phyloP scores from a whole-genome alignment of 2,888 invertebrate species.

The Agriotes lineatus region DNA sequence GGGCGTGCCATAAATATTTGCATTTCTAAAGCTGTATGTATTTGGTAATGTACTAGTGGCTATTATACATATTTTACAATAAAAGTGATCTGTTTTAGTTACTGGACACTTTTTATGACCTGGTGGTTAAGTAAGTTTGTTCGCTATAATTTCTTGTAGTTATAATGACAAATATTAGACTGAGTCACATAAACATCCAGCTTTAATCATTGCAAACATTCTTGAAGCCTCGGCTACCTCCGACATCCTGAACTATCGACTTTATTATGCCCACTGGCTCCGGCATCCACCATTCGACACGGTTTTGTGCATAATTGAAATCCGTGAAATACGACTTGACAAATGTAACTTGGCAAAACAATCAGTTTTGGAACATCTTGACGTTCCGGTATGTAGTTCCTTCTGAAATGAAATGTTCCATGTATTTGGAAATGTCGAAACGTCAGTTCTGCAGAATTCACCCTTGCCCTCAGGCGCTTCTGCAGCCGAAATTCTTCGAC shows the following conservation, averaged over 20 bases:
- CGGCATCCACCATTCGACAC: slow-evolving; percentile 26
- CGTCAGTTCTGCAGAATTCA: slow-evolving; percentile 15
- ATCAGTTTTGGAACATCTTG: slow-evolving; percentile 28
- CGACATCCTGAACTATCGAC: slow-evolving; percentile 9
- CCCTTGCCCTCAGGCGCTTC: not conserved
- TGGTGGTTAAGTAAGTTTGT: too few species aligned
- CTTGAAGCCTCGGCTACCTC: too few species aligned
- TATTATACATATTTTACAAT: too few species aligned
- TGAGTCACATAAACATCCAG: too few species aligned
- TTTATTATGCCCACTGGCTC: slow-evolving; percentile 18
- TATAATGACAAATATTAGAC: too few species aligned
- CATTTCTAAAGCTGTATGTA: too few species aligned
- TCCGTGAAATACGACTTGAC: slow-evolving; percentile 35
- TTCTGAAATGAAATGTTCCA: slow-evolving; percentile 27
- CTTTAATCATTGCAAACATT: too few species aligned
- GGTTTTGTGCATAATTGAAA: slow-evolving; percentile 33
- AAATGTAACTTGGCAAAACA: slow-evolving; percentile 33
- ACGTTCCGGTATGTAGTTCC: slow-evolving; percentile 25
- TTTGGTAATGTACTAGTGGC: too few species aligned
- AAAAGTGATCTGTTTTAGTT: too few species aligned
- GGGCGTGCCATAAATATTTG: too few species aligned
- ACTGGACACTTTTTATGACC: too few species aligned
- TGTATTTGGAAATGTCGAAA: slow-evolving; percentile 8
- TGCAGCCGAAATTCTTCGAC: not conserved
- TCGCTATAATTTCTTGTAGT: too few species aligned